Conservation (phyloP, 2,113 vertebrate species). For the Paradoxurus hermaphroditus region DNA sequence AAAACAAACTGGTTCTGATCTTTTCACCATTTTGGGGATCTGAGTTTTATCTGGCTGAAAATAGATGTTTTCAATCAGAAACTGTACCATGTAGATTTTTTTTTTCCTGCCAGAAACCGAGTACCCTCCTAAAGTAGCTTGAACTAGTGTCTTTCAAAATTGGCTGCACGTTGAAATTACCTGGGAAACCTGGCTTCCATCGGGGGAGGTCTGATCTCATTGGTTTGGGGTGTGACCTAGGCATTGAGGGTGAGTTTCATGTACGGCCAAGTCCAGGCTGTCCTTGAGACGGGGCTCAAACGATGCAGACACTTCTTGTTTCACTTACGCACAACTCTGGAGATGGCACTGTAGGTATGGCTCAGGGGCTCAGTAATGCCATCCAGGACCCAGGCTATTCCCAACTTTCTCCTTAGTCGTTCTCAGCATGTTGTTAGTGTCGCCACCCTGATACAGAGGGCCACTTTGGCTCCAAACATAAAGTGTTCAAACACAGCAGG, state of each 20-base stretch:
- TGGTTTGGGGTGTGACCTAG: not conserved
- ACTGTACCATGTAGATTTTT: not conserved
- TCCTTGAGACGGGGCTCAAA: too few species aligned
- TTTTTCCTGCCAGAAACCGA: not conserved
- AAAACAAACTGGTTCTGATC: conserved; percentile 56
- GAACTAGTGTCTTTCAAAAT: not conserved
- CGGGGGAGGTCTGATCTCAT: not conserved
- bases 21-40: conserved; percentile 12
- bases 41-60: conserved; percentile 40
- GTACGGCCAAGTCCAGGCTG: not conserved
- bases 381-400: not conserved
- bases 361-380: not conserved
- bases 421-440: not conserved
- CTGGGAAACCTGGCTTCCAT: not conserved
- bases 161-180: not conserved
- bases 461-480: not conserved
- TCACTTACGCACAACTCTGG: not conserved
- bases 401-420: not conserved
- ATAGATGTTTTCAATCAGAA: conserved; percentile 40
- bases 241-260: not conserved
- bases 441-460: not conserved
- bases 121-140: not conserved
- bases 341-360: not conserved
- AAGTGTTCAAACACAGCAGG: not conserved
- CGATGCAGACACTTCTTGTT: not conserved